Evolutionary conservation across 2,113 vertebrate genomes (phyloP), one percentile per base, ranked within the genome.

Genomic region (Oncorhynchus mykiss): DNA sequence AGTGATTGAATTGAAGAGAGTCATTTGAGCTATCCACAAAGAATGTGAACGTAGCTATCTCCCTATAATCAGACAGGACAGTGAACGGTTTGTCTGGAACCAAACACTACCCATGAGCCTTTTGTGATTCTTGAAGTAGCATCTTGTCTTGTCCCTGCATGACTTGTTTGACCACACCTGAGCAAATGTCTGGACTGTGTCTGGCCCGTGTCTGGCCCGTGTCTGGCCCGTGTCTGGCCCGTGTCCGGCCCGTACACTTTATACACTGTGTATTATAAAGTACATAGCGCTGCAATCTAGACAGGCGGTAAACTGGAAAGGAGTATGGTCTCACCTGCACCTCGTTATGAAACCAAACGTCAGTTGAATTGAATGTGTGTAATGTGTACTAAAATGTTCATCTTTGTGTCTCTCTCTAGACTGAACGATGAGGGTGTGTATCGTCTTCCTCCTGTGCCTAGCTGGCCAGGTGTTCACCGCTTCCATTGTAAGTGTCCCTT

Each of bases 361-460:
- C 39, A 11, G 39, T 11, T 45, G 39, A 45, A 45, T 45, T 45
- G 39, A 45, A 20, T 57, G 54, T 57, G 54, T 62, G n/a, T 62
- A 22, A 62, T 16, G 51, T 45, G 60, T 48, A 34, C 45, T 57
- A 27, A 6, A 6, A 54, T 12, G 22, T 22, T 49, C 14, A 29
- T 48, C 11, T 67, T 75, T 68, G 54, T 80, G 12, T 83, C 86
- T 84, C 73, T 34, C 14, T 11, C 86, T 94, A 91, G 88, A 91
- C 89, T 89, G 88, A 45, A 97, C 91, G 91, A 99, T 99, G 98
- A 97, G 89, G 92, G 87, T 96, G 90, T 99, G 96, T 97, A 91
- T 99, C 12, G 88, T 98, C 86, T 97, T 99, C 89, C 85, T 97
- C 79, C 86, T 99, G 74, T 99, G 96, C 94, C 95, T 99, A 90